These are phyloP conservation scores for Dioctria rufipes DNA, from an alignment of 2,888 invertebrate genomes.

Conservation along the genomic window DNA sequence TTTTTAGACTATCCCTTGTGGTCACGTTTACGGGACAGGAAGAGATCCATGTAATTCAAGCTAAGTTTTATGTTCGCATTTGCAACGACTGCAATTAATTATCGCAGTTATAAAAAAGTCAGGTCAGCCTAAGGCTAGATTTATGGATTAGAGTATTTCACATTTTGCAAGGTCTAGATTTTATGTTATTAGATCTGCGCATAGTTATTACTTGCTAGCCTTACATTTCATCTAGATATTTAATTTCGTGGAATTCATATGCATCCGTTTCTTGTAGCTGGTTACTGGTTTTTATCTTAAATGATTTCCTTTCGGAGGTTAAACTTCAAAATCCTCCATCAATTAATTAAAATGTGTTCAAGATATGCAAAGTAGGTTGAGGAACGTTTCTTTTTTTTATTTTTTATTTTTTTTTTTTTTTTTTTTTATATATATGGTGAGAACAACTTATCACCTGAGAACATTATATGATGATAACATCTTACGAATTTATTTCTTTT, in stretches of 20 bases:
- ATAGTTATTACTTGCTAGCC: neutral
- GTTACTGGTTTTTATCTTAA: neutral
- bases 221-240: conserved; percentile 32
- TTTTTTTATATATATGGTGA: neutral
- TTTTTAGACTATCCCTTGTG: conserved; percentile 5
- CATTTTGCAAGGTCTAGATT: conserved; percentile 31
- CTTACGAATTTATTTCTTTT: conserved; percentile 2
- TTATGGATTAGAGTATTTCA: conserved; percentile 19
- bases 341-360: neutral
- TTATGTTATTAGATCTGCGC: neutral
- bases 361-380: conserved; percentile 24
- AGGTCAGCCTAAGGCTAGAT: conserved; percentile 30
- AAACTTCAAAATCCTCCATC: neutral
- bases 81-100: conserved; percentile 33
- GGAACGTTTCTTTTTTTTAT: neutral
- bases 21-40: conserved; percentile 21
- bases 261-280: conserved; percentile 21
- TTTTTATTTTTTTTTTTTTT: neutral
- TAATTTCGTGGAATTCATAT: neutral
- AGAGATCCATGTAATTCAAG: neutral
- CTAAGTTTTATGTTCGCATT: neutral
- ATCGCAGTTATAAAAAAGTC: conserved; percentile 23
- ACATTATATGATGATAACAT: conserved; percentile 3
- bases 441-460: conserved; percentile 13
- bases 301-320: neutral